phyloP scores from a whole-genome alignment of 2,888 invertebrate species.

The Drosophila yooni region DNA sequence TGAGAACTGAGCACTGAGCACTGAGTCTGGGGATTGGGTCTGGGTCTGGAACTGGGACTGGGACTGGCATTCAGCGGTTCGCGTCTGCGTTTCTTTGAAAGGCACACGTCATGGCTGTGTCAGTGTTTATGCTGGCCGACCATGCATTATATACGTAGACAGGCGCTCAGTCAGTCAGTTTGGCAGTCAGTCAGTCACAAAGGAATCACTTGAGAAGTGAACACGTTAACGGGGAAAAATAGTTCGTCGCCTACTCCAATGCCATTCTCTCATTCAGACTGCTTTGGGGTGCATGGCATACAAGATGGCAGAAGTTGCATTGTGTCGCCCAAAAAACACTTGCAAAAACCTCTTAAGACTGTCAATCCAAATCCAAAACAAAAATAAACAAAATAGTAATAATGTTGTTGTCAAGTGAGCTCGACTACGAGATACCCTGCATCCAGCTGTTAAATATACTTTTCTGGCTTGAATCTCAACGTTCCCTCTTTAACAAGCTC shows the following conservation, averaged over 20 bases:
- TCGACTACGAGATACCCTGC: background rate
- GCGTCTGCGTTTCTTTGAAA: conserved; percentile 71
- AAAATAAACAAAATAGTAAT: background rate
- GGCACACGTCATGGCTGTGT: conserved; percentile 74
- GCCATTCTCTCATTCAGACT: conserved; percentile 26
- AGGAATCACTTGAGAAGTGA: conserved; percentile 75
- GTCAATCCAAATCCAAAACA: conserved; percentile 56
- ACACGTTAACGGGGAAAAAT: conserved; percentile 76
- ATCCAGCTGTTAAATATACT: too few relatives aligned
- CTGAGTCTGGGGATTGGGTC: conserved; percentile 2
- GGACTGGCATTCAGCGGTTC: conserved; percentile 57
- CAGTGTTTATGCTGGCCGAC: conserved; percentile 64
- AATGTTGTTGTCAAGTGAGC: background rate
- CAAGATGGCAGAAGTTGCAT: conserved; percentile 46
- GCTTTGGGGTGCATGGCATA: conserved; percentile 23
- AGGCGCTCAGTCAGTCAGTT: conserved; percentile 54
- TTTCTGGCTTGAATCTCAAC: too few relatives aligned
- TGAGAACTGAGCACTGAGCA: background rate
- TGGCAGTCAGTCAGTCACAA: conserved; percentile 58
- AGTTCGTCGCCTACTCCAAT: conserved; percentile 72
- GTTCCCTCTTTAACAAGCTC: too few relatives aligned
- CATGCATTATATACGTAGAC: conserved; percentile 63
- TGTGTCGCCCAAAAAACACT: conserved; percentile 74
- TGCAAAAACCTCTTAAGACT: conserved; percentile 68
- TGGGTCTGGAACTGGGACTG: background rate